These are phyloP conservation scores for Theristicus caerulescens DNA, from an alignment of 2,113 vertebrate genomes.

Conservation along the genomic window DNA sequence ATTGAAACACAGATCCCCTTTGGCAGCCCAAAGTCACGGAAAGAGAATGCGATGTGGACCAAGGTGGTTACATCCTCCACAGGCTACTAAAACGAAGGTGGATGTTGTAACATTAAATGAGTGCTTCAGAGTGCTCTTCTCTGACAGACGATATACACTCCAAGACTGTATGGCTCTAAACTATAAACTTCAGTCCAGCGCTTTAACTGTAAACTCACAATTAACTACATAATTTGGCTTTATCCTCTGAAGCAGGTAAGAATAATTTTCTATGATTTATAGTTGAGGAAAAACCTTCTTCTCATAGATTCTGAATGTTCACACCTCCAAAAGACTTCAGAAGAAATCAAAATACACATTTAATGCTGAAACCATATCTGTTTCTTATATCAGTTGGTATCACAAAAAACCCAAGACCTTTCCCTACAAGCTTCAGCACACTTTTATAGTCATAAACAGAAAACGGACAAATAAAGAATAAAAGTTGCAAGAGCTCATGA, in stretches of 20 bases:
- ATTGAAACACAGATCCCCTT: not conserved
- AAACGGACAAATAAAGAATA: not conserved
- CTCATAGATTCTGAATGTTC: not conserved
- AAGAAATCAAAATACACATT: not conserved
- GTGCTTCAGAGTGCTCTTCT: not conserved
- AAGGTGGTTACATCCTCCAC: not conserved
- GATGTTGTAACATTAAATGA: not conserved
- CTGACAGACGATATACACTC: not conserved
- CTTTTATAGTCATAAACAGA: not conserved
- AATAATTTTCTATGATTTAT: not conserved
- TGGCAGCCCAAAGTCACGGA: not conserved
- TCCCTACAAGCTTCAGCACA: not conserved
- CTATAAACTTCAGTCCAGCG: not conserved
- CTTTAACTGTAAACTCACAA: not conserved
- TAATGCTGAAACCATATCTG: not conserved
- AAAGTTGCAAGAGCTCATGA: not conserved
- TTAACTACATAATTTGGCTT: not conserved
- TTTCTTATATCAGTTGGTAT: not conserved
- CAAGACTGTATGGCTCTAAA: not conserved
- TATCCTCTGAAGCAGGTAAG: not conserved
- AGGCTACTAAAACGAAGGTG: not conserved
- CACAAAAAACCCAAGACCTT: accelerated
- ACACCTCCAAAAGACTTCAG: not conserved
- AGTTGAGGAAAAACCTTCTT: not conserved
- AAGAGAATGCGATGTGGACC: not conserved